phyloP scores from a whole-genome alignment of 1,140 invertebrate species.

The Aplysia californica region DNA sequence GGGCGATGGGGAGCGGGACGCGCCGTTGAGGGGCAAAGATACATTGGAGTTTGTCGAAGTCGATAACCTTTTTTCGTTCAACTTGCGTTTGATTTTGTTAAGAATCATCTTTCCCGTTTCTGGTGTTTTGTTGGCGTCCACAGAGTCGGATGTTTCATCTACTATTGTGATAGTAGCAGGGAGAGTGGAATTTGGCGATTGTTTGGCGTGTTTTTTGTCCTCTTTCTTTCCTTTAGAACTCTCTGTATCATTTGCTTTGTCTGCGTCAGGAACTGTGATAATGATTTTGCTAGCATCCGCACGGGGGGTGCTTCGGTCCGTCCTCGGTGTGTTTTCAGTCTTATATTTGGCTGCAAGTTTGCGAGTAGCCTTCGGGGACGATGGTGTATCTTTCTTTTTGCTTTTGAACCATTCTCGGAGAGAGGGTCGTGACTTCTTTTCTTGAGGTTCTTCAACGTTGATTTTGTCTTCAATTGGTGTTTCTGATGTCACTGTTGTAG shows the following conservation, averaged over 20 bases:
- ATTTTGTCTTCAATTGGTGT: no score
- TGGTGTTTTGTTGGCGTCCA: neutral
- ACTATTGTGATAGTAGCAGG: neutral
- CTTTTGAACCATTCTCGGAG: no score
- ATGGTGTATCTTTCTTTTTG: no score
- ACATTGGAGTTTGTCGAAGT: neutral
- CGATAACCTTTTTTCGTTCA: neutral
- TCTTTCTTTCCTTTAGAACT: neutral
- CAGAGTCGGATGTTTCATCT: neutral
- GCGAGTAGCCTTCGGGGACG: neutral
- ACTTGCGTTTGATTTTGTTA: neutral
- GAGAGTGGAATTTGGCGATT: neutral
- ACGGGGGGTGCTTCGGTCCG: neutral
- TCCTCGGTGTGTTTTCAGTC: neutral
- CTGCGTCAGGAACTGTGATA: neutral
- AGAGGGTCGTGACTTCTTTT: no score
- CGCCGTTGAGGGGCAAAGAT: neutral
- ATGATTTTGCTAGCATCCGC: neutral
- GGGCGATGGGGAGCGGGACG: neutral
- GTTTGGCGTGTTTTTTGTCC: neutral
- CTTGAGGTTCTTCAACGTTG: no score
- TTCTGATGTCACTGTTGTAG: no score
- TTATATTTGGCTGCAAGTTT: neutral
- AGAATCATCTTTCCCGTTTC: neutral
- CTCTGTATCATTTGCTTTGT: neutral